Evolutionary conservation across 1,140 invertebrate species (phyloP).

Genomic region (Aphelinus atriplicis): DNA sequence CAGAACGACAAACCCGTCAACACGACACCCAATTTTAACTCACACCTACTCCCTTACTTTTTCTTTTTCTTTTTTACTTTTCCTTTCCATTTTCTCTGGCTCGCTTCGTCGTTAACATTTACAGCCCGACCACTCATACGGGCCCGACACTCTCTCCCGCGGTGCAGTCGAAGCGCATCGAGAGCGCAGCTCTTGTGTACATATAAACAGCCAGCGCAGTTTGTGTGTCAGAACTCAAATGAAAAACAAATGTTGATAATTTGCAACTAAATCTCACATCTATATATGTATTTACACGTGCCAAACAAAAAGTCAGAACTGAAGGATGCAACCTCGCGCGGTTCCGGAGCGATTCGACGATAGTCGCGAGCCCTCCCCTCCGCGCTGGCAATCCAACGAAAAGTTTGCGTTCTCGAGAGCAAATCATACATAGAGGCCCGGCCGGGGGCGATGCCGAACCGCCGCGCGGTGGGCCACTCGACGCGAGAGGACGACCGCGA

Average conservation of each 20-base stretch:
- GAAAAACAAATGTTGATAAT: too few relatives aligned
- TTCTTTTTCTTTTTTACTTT: conserved; percentile 9
- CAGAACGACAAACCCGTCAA: conserved; percentile 59
- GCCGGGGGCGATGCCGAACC: conserved; percentile 37
- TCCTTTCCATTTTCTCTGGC: not conserved
- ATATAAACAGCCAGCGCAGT: too few relatives aligned
- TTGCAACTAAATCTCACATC: too few relatives aligned
- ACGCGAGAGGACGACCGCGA: not conserved
- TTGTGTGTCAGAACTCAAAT: too few relatives aligned
- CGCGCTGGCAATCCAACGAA: not conserved
- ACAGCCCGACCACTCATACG: not conserved
- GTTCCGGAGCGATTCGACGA: too few relatives aligned
- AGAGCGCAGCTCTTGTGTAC: too few relatives aligned
- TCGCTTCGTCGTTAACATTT: too few relatives aligned
- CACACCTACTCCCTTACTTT: not conserved
- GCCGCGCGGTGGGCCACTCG: not conserved
- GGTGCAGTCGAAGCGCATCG: too few relatives aligned
- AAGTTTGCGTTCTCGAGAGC: conserved; percentile 35
- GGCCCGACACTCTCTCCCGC: conserved; percentile 60
- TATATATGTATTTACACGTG: conserved; percentile 1
- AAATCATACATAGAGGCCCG: conserved; percentile 45
- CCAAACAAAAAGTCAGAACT: conserved; percentile 20
- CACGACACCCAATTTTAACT: conserved; percentile 36
- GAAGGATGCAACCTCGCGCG: too few relatives aligned
- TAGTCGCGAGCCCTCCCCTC: too few relatives aligned